Evolutionary conservation across 2,797 vertebrate species (phyloP).

Genomic region (Anomalospiza imberbis): DNA sequence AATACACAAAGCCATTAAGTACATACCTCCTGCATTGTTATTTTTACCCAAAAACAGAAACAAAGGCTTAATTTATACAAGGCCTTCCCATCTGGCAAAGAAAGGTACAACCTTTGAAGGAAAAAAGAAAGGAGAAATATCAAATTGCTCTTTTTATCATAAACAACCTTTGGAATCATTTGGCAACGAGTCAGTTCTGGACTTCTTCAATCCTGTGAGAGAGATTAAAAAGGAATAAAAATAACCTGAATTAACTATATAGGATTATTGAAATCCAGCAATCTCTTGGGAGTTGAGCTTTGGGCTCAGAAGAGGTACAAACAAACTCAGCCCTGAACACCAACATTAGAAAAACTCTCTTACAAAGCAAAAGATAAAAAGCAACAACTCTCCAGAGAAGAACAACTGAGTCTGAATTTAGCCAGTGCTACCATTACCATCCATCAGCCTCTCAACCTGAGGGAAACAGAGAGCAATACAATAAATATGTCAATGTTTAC

Average conservation of each 20-base stretch:
- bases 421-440: background rate
- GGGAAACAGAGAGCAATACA: background rate
- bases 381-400: background rate
- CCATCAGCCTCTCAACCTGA: background rate
- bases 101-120: background rate
- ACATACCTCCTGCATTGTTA: background rate
- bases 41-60: background rate
- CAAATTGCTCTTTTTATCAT: background rate
- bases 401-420: background rate
- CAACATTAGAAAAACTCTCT: background rate
- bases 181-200: background rate
- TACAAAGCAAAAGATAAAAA: background rate
- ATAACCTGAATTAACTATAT: constrained; percentile 19
- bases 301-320: background rate
- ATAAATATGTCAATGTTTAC: background rate
- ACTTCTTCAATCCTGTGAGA: background rate
- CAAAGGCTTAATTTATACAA: background rate
- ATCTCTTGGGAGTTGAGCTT: background rate
- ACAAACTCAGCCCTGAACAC: background rate
- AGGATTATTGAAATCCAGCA: constrained; percentile 9
- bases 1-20: background rate
- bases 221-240: constrained; percentile 30
- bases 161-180: background rate
- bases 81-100: background rate
- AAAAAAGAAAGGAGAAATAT: constrained; percentile 4